Evolutionary conservation across 2,888 invertebrate genomes (phyloP), one percentile per base, ranked within the genome.

Genomic region (Amblyteles armatorius): DNA sequence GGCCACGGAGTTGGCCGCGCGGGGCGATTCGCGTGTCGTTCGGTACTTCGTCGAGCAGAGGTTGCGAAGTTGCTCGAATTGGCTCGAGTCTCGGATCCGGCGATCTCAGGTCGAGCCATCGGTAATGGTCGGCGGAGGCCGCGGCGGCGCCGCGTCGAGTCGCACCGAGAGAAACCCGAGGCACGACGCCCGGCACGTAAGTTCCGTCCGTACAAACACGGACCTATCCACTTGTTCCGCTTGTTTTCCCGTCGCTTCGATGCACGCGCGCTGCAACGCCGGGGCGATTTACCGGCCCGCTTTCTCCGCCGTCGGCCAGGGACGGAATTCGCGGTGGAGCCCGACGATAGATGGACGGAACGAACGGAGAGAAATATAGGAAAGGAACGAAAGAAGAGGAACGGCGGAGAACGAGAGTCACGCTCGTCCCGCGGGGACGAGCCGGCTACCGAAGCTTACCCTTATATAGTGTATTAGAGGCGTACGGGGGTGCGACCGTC

Each of bases 221-320:
- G 67, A 26, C 9, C 1, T 19, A 67, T 19, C 60, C 68, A 79
- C 77, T 88, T 83, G 82, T 86, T 82, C 78, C 86, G 77, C 72
- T 48, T 65, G 29, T 50, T 72, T 48, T 44, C 67, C 55, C 55
- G 48, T 72, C 26, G 63, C 48, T 6, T 44, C 74, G 71, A 60
- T 74, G 40, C 74, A 63, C 52, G 52, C 52, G 52, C 13, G 44
- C 44, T 73, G 67, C 48, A 52, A 44, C 60, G 60, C 29, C 60
- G 48, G 48, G 92, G 92, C 92, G 91, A 91, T 92, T 92, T 92
- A 91, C 91, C 87, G 87, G 89, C 87, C 87, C 86, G 78, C 86
- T 88, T 86, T 86, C 85, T 84, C 78, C 71, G 68, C 78, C 81
- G 76, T 74, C 71, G 76, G 76, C 68, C 11, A 22, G 63, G 22